Conservation (phyloP, 2,888 invertebrate species). For the Bhutanitis thaidina region DNA sequence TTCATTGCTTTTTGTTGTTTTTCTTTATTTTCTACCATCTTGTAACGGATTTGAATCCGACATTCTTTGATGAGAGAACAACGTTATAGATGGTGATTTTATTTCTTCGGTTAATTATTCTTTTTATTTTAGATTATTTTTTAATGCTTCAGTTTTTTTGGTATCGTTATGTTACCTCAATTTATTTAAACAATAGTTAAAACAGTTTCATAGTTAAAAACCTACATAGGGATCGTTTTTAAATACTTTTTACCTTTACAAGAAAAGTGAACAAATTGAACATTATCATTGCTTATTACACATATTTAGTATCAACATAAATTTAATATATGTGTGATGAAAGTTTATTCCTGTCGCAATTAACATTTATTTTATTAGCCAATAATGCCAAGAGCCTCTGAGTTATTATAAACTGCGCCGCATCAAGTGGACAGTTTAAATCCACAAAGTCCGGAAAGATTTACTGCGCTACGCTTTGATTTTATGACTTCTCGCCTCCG, state of each 20-base stretch:
- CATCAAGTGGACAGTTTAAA: conserved; percentile 68
- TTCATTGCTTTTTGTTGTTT: conserved; percentile 60
- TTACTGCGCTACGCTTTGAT: conserved; percentile 71
- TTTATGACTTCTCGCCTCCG: conserved; percentile 50
- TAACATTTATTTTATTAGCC: conserved; percentile 47
- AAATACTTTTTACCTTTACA: too few relatives aligned
- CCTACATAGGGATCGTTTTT: too few relatives aligned
- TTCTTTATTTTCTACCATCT: conserved; percentile 39
- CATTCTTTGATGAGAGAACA: conserved; percentile 63
- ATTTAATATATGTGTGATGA: conserved; percentile 8
- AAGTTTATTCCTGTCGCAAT: conserved; percentile 20
- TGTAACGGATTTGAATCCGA: conserved; percentile 52
- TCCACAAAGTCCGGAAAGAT: conserved; percentile 61
- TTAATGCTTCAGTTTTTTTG: too few relatives aligned
- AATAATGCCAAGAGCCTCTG: conserved; percentile 50
- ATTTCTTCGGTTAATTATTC: neutral
- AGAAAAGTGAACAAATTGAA: too few relatives aligned
- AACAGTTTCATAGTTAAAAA: too few relatives aligned
- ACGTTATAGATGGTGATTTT: conserved; percentile 33
- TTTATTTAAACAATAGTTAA: too few relatives aligned
- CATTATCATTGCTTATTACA: neutral
- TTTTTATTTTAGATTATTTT: neutral
- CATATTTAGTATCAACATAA: conserved; percentile 17
- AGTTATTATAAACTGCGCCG: conserved; percentile 59
- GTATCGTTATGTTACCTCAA: too few relatives aligned